Base-by-base conservation (phyloP, 2,888 invertebrate genomes). In the Vandiemenella viatica region DNA sequence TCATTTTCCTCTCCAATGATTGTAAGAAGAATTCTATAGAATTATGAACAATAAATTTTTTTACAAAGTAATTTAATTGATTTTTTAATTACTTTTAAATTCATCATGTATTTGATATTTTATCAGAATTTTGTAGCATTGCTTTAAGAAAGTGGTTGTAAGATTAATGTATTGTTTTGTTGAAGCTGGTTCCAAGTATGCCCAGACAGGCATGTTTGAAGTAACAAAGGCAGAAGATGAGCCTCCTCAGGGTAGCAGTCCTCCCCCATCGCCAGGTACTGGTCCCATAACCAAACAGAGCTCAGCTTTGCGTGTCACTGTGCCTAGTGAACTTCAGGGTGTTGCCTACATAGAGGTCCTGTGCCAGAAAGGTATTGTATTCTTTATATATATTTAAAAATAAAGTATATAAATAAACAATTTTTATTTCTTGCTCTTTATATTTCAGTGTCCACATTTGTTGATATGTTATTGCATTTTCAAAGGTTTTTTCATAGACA, bases 261-360 rank as follows among this genome's bases (percentile, higher is more conserved):
- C 65, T 46, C 71, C 77, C 0, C 70, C 75, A 5, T 53, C 52
- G 7, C 53, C 53, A 13, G 53, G 53, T 5, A 43, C 54, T 37
- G 53, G 46, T 5, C 43, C 46, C 10, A 46, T 50, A n/a, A 72
- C 77, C 0, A 79, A 77, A 60, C 70, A 69, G 3, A 72, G 69
- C 10, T 89, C 92, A 2, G 86, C 92, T 0, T 68, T 96, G 42
- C 76, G 90, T 44, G 95, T 96, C 6, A 85, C 85, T 7, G 88
- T 96, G 37, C 95, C 96, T 1, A 85, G 90, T 6, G 95, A 96
- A 65, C 70, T 96, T 48, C 92, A 95, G 66, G 95, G 95, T 1
- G 89, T 91, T 13, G 93, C 93, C 0, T 95, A 93, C 63, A 95
- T 96, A 56, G 91, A 93, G 64, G 95, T 96, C 5, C 75, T 90